These are phyloP conservation scores for Dolichomitus sp. DNA, from an alignment of 2,888 invertebrate species.

Conservation along the genomic window DNA sequence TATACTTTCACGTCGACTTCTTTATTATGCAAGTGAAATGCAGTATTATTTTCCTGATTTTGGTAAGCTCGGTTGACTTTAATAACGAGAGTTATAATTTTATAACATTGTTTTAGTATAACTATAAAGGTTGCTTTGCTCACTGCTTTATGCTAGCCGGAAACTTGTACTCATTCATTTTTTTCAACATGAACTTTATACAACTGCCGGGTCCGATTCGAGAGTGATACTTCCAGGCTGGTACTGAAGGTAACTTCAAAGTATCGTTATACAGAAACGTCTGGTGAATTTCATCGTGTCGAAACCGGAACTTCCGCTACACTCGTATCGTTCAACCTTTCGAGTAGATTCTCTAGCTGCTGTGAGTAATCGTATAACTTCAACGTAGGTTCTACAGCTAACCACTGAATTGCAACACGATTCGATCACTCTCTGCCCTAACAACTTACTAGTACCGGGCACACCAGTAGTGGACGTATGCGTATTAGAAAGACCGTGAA, in stretches of 20 bases:
- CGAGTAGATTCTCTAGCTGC: constrained; percentile 6
- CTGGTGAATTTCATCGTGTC: constrained; percentile 8
- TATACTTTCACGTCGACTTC: too few species aligned
- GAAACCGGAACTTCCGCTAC: not conserved
- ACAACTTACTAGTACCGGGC: not conserved
- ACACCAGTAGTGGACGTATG: not conserved
- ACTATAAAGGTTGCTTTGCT: not conserved
- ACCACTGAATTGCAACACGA: not conserved
- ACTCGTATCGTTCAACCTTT: not conserved
- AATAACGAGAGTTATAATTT: too few species aligned
- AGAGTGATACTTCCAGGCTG: not conserved
- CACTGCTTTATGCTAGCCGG: not conserved
- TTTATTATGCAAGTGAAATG: too few species aligned
- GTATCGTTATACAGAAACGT: not conserved
- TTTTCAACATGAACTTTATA: too few species aligned
- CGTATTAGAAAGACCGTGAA: too few species aligned
- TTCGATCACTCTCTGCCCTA: not conserved
- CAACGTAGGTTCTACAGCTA: not conserved
- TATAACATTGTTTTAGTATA: too few species aligned
- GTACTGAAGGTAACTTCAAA: not conserved
- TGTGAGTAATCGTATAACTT: constrained; percentile 8
- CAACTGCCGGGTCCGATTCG: not conserved
- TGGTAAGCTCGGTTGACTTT: not conserved
- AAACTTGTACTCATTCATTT: not conserved
- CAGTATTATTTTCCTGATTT: not conserved